Evolutionary conservation across 2,113 vertebrate genomes (phyloP).

Genomic region (Anser brachyrhynchus): DNA sequence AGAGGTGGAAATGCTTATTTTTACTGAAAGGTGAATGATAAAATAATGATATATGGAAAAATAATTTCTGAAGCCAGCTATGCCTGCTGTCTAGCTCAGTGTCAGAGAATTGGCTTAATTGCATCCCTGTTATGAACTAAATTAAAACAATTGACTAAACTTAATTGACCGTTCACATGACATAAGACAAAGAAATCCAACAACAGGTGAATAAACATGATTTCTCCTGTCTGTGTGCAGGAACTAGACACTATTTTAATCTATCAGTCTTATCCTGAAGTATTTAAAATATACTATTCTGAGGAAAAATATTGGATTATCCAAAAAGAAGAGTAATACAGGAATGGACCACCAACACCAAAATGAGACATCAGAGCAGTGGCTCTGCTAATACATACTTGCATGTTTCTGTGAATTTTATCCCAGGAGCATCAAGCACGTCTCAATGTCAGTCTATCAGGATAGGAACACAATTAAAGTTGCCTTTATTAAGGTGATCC

Average conservation of each 20-base stretch:
- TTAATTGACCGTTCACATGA: not conserved
- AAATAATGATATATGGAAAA: not conserved
- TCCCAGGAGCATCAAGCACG: not conserved
- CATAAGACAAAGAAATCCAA: not conserved
- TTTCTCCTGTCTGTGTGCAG: not conserved
- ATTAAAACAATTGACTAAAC: slow-evolving; percentile 8
- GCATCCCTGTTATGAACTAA: not conserved
- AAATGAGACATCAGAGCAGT: not conserved
- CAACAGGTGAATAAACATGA: not conserved
- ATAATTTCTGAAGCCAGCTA: not conserved
- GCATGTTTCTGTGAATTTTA: not conserved
- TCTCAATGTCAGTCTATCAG: not conserved
- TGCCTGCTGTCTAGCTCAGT: not conserved
- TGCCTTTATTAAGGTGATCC: not conserved
- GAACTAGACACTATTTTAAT: not conserved
- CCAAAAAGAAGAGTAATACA: not conserved
- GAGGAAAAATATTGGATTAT: not conserved
- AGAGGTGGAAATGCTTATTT: not conserved
- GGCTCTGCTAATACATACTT: not conserved
- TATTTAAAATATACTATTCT: not conserved
- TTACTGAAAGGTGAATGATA: not conserved
- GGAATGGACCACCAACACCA: not conserved
- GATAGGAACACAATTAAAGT: not conserved
- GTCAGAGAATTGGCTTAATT: slow-evolving; percentile 5
- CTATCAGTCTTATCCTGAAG: not conserved